Evolutionary conservation across 35 echinoderm and acorn worm genomes (phyloP).

Genomic region (Apostichopus parvimensis): DNA sequence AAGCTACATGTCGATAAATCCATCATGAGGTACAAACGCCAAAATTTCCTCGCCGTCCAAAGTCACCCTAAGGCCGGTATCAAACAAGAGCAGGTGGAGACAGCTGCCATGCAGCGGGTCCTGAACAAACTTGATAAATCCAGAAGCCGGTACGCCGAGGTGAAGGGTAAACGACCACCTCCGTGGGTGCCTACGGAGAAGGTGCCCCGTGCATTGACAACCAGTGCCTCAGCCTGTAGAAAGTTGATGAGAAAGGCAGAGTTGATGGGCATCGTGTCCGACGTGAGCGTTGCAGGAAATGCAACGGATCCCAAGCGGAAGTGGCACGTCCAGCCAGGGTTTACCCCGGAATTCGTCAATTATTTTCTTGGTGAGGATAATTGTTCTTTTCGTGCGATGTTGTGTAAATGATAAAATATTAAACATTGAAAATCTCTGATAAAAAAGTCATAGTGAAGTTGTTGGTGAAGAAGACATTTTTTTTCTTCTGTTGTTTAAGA

Average conservation of each 20-base stretch:
- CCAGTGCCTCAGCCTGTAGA: slow-evolving; percentile 90
- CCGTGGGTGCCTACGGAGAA: slow-evolving; percentile 88
- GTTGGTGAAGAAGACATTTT: no score
- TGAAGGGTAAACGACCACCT: slow-evolving; percentile 57
- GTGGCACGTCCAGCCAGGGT: slow-evolving; percentile 81
- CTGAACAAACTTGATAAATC: slow-evolving; percentile 69
- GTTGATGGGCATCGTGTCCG: slow-evolving; percentile 76
- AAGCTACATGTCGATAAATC: slow-evolving; percentile 93
- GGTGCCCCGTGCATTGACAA: slow-evolving; percentile 77
- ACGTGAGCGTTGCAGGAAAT: slow-evolving; percentile 46
- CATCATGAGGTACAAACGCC: slow-evolving; percentile 78
- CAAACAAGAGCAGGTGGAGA: slow-evolving; percentile 50
- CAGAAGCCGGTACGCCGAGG: slow-evolving; percentile 26
- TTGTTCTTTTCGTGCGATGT: background rate
- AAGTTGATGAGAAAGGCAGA: slow-evolving; percentile 95
- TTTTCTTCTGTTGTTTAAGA: no score
- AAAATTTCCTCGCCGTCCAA: slow-evolving; percentile 94
- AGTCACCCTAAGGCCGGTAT: slow-evolving; percentile 58
- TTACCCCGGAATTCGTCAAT: slow-evolving; percentile 88
- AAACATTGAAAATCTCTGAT: no score
- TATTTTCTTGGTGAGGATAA: slow-evolving; percentile 84
- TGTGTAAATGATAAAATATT: no score
- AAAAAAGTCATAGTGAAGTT: no score
- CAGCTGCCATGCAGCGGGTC: slow-evolving; percentile 57
- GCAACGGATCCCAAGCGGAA: slow-evolving; percentile 67